phyloP scores from a whole-genome alignment of 2,888 invertebrate species.

The Coecobrya sp. region DNA sequence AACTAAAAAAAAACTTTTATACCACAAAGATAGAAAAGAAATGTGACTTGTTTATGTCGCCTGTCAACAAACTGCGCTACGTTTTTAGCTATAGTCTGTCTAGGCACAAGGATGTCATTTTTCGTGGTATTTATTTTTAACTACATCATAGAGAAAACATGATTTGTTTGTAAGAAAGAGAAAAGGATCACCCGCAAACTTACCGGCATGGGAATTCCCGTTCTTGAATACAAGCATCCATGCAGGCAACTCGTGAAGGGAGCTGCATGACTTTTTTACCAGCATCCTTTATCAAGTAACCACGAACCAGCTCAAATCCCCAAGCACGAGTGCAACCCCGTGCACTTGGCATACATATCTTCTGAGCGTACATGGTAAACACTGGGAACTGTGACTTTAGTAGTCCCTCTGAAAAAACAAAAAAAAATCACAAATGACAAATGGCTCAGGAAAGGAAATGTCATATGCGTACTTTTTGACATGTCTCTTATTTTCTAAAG shows the following conservation, averaged over 20 bases:
- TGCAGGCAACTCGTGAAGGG: constrained; percentile 87
- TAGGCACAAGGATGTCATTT: background rate
- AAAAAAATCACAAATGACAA: constrained; percentile 62
- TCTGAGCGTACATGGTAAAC: constrained; percentile 88
- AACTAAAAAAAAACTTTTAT: background rate
- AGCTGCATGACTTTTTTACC: constrained; percentile 86
- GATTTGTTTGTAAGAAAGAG: constrained; percentile 62
- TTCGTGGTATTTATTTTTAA: constrained; percentile 39
- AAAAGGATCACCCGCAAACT: constrained; percentile 79
- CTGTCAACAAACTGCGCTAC: constrained; percentile 19
- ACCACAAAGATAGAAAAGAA: background rate
- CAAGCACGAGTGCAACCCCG: constrained; percentile 87
- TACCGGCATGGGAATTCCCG: constrained; percentile 88
- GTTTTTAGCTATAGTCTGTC: background rate
- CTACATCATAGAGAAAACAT: constrained; percentile 1
- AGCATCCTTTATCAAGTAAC: constrained; percentile 87
- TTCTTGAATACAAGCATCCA: constrained; percentile 88
- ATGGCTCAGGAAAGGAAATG: constrained; percentile 30
- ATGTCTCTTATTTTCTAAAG: constrained; percentile 9
- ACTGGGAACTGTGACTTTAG: constrained; percentile 88
- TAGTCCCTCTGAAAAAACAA: constrained; percentile 87
- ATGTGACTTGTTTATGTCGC: constrained; percentile 32
- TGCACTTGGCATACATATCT: constrained; percentile 87
- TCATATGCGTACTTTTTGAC: constrained; percentile 6
- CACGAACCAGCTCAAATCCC: constrained; percentile 88